phyloP scores from a whole-genome alignment of 1,140 invertebrate species.

The Pantala flavescens region DNA sequence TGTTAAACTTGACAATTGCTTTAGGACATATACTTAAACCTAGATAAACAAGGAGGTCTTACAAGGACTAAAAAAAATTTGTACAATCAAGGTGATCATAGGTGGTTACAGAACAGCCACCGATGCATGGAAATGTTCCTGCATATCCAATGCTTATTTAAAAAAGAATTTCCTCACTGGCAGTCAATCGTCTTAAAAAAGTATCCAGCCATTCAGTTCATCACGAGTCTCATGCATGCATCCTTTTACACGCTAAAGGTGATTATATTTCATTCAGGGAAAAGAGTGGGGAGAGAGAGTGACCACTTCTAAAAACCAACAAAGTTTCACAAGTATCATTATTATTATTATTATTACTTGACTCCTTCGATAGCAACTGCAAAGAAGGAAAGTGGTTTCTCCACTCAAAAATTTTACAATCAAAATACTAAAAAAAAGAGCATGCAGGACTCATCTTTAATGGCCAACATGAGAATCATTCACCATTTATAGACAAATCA shows the following conservation, averaged over 20 bases:
- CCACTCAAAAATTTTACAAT: not conserved
- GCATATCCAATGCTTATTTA: not conserved
- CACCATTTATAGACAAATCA: not conserved
- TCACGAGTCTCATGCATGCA: slow-evolving; percentile 1
- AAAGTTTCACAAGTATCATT: not conserved
- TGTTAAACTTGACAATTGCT: not conserved
- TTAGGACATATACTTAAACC: not conserved
- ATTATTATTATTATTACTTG: not conserved
- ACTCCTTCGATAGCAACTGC: not conserved
- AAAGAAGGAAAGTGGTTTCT: not conserved
- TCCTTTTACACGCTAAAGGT: not conserved
- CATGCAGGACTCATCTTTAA: not conserved
- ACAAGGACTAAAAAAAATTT: not conserved
- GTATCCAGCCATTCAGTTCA: not conserved
- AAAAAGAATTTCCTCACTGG: not conserved
- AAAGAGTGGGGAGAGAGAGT: not conserved
- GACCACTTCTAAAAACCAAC: slow-evolving; percentile 6
- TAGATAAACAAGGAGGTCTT: slow-evolving; percentile 2
- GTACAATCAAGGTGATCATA: slow-evolving; percentile 9
- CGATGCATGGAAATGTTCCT: slow-evolving; percentile 4
- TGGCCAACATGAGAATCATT: not conserved
- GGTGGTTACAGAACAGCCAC: not conserved
- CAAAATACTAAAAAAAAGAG: not conserved
- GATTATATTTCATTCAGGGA: not conserved
- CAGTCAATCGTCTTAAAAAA: slow-evolving; percentile 2